phyloP scores from a whole-genome alignment of 2,888 invertebrate genomes.

The Eupithecia insigniata region DNA sequence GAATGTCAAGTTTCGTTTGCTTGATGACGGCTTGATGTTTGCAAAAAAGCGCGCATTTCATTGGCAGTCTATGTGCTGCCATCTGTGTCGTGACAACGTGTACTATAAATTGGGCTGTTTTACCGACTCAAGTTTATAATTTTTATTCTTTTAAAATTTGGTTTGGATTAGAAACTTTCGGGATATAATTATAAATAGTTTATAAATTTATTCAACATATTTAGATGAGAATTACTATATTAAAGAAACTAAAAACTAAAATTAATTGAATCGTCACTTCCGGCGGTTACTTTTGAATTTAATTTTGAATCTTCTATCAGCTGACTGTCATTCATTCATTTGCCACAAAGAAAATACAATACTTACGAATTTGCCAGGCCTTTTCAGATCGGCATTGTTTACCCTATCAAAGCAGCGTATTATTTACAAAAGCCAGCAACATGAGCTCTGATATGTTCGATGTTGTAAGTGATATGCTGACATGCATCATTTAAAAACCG shows the following conservation, averaged over 20 bases:
- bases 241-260: background rate
- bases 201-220: background rate
- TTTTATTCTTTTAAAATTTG: background rate
- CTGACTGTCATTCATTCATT: background rate
- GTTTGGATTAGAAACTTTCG: background rate
- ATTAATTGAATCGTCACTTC: background rate
- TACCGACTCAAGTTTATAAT: constrained; percentile 40
- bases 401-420: background rate
- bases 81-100: constrained; percentile 51
- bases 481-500: background rate
- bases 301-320: background rate
- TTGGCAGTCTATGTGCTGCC: constrained; percentile 54
- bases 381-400: background rate
- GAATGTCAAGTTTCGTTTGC: constrained; percentile 58
- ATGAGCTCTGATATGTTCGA: constrained; percentile 53
- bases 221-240: background rate
- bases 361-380: constrained; percentile 1
- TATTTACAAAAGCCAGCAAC: constrained; percentile 33
- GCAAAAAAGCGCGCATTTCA: constrained; percentile 67
- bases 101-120: constrained; percentile 45
- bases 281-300: constrained; percentile 3
- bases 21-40: constrained; percentile 36
- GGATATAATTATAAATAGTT: background rate
- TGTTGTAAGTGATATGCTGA: constrained; percentile 50
- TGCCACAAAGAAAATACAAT: too few species aligned